phyloP scores from a whole-genome alignment of 1,140 invertebrate genomes.

The Neotoxoptera formosana region DNA sequence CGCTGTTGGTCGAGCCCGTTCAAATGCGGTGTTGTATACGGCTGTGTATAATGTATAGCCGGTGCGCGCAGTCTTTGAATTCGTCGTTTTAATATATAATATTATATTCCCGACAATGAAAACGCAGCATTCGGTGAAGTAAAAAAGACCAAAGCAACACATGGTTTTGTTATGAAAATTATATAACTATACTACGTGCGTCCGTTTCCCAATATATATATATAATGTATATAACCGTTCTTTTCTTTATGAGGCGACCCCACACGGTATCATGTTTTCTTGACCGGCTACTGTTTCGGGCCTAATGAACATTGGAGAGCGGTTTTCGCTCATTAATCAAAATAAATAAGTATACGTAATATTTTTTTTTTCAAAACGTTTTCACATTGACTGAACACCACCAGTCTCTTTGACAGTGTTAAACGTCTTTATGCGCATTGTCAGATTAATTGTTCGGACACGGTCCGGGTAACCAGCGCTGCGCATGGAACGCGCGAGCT shows the following conservation, averaged over 20 bases:
- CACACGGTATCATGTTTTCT: conserved; percentile 55
- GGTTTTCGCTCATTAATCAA: conserved; percentile 57
- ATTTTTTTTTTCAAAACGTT: conserved; percentile 53
- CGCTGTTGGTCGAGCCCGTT: background rate
- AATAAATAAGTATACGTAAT: conserved; percentile 55
- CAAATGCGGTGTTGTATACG: background rate
- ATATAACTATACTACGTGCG: background rate
- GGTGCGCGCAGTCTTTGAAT: conserved; percentile 13
- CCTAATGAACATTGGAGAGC: conserved; percentile 51
- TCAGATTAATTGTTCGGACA: conserved; percentile 57
- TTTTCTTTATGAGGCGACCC: conserved; percentile 45
- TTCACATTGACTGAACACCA: conserved; percentile 55
- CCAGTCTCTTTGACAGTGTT: conserved; percentile 48
- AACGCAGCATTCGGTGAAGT: conserved; percentile 54
- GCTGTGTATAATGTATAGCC: background rate
- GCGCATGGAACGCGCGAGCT: conserved; percentile 29
- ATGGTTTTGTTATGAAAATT: conserved; percentile 54
- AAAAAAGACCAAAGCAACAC: conserved; percentile 45
- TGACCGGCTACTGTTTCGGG: conserved; percentile 50
- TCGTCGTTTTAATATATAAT: background rate
- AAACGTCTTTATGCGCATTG: conserved; percentile 57
- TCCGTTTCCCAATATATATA: conserved; percentile 25
- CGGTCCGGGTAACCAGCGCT: conserved; percentile 30
- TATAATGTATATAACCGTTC: background rate
- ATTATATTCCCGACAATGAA: conserved; percentile 29